phyloP scores from a whole-genome alignment of 2,888 invertebrate species.

The Uropetala carovei region DNA sequence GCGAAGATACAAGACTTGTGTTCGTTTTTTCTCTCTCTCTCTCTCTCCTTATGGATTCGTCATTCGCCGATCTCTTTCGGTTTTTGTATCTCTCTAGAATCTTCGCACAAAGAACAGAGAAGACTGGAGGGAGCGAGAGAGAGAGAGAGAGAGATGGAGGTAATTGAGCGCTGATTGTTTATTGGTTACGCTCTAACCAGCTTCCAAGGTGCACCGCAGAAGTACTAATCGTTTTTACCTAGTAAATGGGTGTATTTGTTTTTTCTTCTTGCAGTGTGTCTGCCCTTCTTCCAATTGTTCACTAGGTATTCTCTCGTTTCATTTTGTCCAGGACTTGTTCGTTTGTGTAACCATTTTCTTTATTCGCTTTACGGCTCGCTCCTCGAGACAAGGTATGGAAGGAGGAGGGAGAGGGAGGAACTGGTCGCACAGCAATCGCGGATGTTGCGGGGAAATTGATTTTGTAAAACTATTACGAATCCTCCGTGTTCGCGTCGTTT shows the following conservation, averaged over 20 bases:
- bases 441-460: too few species aligned
- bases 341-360: too few species aligned
- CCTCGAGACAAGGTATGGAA: too few species aligned
- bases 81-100: background rate
- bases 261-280: background rate
- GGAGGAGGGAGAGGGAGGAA: too few species aligned
- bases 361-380: too few species aligned
- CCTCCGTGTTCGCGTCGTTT: too few species aligned
- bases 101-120: background rate
- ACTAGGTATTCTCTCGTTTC: background rate
- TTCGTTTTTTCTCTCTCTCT: background rate
- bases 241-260: background rate
- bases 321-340: background rate
- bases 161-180: conserved; percentile 34
- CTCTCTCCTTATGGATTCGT: background rate
- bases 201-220: conserved; percentile 27
- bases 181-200: background rate
- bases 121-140: background rate
- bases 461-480: too few species aligned
- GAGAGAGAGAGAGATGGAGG: background rate
- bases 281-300: background rate
- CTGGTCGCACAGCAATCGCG: too few species aligned
- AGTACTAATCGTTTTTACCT: background rate
- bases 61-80: background rate
- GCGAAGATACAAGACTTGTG: background rate